Base-by-base conservation (phyloP, 1,140 invertebrate species). In the Drosophila nebulosa region DNA sequence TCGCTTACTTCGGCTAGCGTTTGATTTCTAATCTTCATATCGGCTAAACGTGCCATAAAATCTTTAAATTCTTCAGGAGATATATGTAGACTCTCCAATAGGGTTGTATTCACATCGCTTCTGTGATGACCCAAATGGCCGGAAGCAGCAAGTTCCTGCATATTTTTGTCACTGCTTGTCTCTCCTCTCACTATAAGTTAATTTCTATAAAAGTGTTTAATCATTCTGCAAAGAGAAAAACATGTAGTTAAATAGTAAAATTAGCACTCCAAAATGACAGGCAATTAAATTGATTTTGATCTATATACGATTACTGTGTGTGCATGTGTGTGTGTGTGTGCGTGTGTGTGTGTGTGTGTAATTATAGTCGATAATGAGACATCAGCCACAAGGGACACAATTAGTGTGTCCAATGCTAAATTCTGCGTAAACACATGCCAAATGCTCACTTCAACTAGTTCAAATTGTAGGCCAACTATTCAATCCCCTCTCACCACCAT, bases 1-100 rank as follows among this genome's bases (percentile, higher is more conserved):
- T 85, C 83, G 14, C 18, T 80, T 60, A 51, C 46, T 24, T 51
- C 27, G 35, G 52, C 58, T 24, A 7, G 4, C 21, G 79, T 46
- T 5, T 72, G 58, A 36, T 46, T 46, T 46, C 7, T 18, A 5
- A 21, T 3, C 3, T 46, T 46, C 39, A 46, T 46, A 10, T 46
- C 16, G 16, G 39, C 16, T 46, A 46, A 21, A 21, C 16, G 39
- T 14, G 39, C 18, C 39, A 46, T 9, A 21, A 46, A 46, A 46
- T 46, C 39, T 9, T 46, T 21, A 21, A 46, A 21, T 21, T 46
- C 39, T 16, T 46, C 39, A 9, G 39, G 39, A 46, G 39, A 46
- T 16, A 46, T 46, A 21, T 46, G 39, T 46, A 46, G 10, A 46
- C 16, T 46, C 16, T 46, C 39, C 39, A 46, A 46, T 21, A 46